Conservation (phyloP, 2,888 invertebrate genomes). For the Caenorhabditis virilis region DNA sequence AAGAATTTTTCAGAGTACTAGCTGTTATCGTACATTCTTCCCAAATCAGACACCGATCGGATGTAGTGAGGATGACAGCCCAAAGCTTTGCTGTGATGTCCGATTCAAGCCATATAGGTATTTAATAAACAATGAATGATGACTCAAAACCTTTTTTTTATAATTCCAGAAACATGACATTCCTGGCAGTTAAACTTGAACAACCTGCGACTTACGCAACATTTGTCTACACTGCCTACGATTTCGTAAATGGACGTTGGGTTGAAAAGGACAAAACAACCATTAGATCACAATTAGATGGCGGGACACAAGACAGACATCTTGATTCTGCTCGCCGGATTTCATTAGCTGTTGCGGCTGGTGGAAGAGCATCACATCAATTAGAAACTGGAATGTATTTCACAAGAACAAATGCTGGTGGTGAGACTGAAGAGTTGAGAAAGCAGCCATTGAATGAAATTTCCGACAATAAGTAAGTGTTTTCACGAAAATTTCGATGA, state of each 20-base stretch:
- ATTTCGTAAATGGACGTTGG: slow-evolving; percentile 59
- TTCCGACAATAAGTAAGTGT: slow-evolving; percentile 62
- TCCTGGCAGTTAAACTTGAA: slow-evolving; percentile 61
- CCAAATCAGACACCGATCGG: slow-evolving; percentile 62
- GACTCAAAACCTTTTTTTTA: not conserved
- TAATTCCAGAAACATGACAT: slow-evolving; percentile 52
- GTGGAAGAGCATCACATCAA: slow-evolving; percentile 59
- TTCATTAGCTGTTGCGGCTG: slow-evolving; percentile 59
- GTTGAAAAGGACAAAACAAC: slow-evolving; percentile 58
- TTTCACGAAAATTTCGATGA: not conserved
- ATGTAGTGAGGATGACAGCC: slow-evolving; percentile 52
- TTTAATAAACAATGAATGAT: not conserved
- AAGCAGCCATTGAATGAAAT: slow-evolving; percentile 63
- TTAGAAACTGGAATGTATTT: slow-evolving; percentile 66
- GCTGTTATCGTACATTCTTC: slow-evolving; percentile 67
- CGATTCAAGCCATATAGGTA: slow-evolving; percentile 46
- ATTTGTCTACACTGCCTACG: slow-evolving; percentile 62
- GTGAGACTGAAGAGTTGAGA: slow-evolving; percentile 58
- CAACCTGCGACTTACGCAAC: slow-evolving; percentile 62
- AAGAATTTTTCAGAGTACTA: no score
- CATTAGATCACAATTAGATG: slow-evolving; percentile 60
- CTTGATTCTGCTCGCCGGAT: slow-evolving; percentile 49
- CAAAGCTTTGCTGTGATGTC: slow-evolving; percentile 65
- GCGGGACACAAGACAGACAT: slow-evolving; percentile 58
- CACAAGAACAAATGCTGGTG: slow-evolving; percentile 53